Evolutionary conservation across 1,140 invertebrate species (phyloP), one percentile per base, ranked within the genome.

Genomic region (Drosophila trapezifrons): DNA sequence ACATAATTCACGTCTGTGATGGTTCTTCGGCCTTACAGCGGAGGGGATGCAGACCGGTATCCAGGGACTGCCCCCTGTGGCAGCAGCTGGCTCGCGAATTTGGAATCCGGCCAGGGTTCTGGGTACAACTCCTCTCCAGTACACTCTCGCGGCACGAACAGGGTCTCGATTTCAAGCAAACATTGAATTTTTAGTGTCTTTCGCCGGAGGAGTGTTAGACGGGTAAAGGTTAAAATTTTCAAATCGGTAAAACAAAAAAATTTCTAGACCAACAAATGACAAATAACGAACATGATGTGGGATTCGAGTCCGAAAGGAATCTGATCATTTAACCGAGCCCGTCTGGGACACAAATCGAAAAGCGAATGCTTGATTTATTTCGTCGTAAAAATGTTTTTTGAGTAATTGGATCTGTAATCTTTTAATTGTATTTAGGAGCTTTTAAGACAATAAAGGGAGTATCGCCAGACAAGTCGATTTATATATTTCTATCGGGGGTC

Each of bases 231-330:
- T 49, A 56, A 80, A 78, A 77, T 72, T 89, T 86, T 73, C 35
- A 37, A 64, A 72, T 76, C 60, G 73, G 47, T 72, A 66, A 87
- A 78, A 86, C 74, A 82, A 78, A 70, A 70, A 79, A 86, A 56
- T 66, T 67, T 87, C 66, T 78, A 78, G 75, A 87, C 85, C 45
- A 84, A 82, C 73, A 73, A 51, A 49, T 89, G 80, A 87, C 84
- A 89, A 87, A 77, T 49, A 83, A 89, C 67, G 71, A 83, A 87
- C 83, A 87, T 89, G 65, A 51, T 87, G 76, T 77, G 58, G 43
- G 84, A 80, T 59, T 77, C 59, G 70, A 82, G 45, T 75, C 60
- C 59, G 51, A 82, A 64, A 60, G 73, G 71, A 70, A 67, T 79
- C 70, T 55, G 38, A 57, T 27, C 32, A 42, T 49, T 27, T 35